phyloP scores from a whole-genome alignment of 2,113 vertebrate species.

The Misgurnus mizolepis region DNA sequence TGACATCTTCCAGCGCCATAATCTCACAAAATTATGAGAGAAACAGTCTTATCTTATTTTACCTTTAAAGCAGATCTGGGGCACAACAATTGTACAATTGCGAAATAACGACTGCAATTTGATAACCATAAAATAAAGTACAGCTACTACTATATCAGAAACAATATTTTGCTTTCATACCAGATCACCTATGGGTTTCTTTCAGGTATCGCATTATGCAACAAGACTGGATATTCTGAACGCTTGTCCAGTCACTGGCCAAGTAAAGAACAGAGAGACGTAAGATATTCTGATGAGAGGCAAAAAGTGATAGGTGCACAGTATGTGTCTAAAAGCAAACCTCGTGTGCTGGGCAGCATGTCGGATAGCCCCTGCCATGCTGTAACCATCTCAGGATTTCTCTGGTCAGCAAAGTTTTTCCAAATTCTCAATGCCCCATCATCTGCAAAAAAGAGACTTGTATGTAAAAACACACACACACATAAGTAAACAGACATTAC shows the following conservation, averaged over 20 bases:
- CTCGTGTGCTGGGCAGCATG: slow-evolving; percentile 95
- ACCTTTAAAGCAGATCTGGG: too few relatives aligned
- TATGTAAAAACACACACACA: too few relatives aligned
- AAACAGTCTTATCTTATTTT: too few relatives aligned
- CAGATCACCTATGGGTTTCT: slow-evolving; percentile 37
- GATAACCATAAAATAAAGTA: not conserved
- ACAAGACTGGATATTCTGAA: slow-evolving; percentile 28
- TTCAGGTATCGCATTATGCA: slow-evolving; percentile 32
- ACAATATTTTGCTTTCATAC: slow-evolving; percentile 29
- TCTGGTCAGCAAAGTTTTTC: slow-evolving; percentile 98
- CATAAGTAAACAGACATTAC: not conserved
- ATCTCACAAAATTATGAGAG: too few relatives aligned
- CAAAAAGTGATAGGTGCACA: not conserved
- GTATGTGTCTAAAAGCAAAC: slow-evolving; percentile 63
- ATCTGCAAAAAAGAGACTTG: slow-evolving; percentile 68
- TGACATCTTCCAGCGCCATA: too few relatives aligned
- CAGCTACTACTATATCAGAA: not conserved
- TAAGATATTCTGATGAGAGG: slow-evolving; percentile 12
- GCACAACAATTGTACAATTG: too few relatives aligned
- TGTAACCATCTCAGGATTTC: slow-evolving; percentile 98
- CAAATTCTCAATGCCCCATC: slow-evolving; percentile 94
- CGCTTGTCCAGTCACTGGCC: slow-evolving; percentile 47
- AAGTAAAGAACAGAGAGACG: slow-evolving; percentile 51
- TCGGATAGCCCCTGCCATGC: slow-evolving; percentile 99
- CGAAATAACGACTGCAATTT: too few relatives aligned